Evolutionary conservation across 2,113 vertebrate genomes (phyloP), one percentile per base, ranked within the genome.

Genomic region (Chloroceryle aenea): DNA sequence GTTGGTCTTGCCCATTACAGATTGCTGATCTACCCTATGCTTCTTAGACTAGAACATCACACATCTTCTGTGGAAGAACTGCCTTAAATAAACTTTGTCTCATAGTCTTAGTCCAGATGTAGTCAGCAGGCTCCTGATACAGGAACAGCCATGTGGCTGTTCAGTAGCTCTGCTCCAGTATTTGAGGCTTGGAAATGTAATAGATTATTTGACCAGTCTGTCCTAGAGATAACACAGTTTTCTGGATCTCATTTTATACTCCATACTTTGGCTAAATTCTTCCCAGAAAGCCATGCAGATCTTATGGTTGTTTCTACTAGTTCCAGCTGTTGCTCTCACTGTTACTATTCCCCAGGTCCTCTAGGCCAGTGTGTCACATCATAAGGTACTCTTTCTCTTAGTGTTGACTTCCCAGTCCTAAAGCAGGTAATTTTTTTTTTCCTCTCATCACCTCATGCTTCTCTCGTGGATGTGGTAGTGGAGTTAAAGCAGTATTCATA

Each of bases 401-500:
- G 19, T 86, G 34, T 50, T 90, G 68, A 50, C 58, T 86, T 89
- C 36, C 19, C 58, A 48, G 71, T 76, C 73, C 87, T 88, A 48
- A 56, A 96, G 64, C 42, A 40, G 68, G 72, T 56, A 87, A 43
- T 20, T 45, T 45, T 45, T 45, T 45, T 45, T 45, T 47, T 56
- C 52, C 36, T 83, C 26, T 42, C 52, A 80, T 75, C 45, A 50
- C 10, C 32, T 91, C 8, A 7, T 56, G 34, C 34, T 78, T 5
- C 61, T 80, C 55, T 91, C 91, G 66, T 61, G 67, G 62, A 91
- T 66, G 62, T 71, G 90, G 87, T 45, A 80, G 63, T 95, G 73
- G 85, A 94, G 52, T 85, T 81, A 92, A 85, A 94, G 63, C 82
- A 78, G n/a, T 69, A 63, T 75, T 45, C 32, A 69, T 61, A 84